A percentile compares a stretch with the other conserved stretches of the same genome.
These are phyloP conservation scores for Riptortus pedestris DNA, from an alignment of 1,140 invertebrate species.

Conservation along the genomic window DNA sequence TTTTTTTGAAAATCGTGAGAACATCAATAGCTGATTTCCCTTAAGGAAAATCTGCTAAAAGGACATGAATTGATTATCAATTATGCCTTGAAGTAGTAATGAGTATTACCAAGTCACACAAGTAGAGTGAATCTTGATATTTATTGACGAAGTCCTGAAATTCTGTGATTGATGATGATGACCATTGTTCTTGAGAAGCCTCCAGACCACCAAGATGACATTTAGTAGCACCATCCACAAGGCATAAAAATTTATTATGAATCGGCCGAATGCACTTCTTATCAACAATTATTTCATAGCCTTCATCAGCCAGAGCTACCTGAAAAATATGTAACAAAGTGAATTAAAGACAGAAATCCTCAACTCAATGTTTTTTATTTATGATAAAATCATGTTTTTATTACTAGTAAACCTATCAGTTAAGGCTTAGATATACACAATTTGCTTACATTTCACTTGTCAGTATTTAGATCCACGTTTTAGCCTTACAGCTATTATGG, in stretches of 20 bases:
- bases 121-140: constrained; percentile 28
- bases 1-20: no score
- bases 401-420: no score
- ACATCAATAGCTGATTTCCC: no score
- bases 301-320: constrained; percentile 42
- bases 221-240: constrained; percentile 41
- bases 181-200: neutral
- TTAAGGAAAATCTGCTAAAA: no score
- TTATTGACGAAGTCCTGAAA: constrained; percentile 38
- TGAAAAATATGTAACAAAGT: constrained; percentile 17
- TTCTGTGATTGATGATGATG: constrained; percentile 38
- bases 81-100: no score
- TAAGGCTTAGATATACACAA: no score
- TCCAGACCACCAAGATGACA: constrained; percentile 42
- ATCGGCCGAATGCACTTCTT: constrained; percentile 38
- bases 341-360: constrained; percentile 14
- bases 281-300: constrained; percentile 38
- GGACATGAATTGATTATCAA: no score
- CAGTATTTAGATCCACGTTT: no score
- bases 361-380: constrained; percentile 7
- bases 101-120: constrained; percentile 38
- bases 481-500: no score
- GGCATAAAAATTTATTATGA: constrained; percentile 35
- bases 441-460: no score
- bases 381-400: neutral